phyloP scores from a whole-genome alignment of 2,797 vertebrate species.

The Peromyscus eremicus region DNA sequence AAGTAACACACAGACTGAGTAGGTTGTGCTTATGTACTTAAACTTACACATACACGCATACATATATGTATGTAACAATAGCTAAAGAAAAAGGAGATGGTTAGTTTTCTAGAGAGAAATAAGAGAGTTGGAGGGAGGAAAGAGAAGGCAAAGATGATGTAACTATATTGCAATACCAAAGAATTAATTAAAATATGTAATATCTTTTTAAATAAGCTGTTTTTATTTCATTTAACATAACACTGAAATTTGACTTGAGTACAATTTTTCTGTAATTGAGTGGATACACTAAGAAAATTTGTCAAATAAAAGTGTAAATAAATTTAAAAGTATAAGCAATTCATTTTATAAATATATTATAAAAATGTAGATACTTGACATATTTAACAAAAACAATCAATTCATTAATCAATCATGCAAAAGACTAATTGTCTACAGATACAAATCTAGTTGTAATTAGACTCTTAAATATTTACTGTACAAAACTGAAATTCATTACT shows the following conservation, averaged over 20 bases:
- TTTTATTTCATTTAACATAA: constrained; percentile 3
- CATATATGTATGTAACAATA: neutral
- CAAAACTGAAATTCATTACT: neutral
- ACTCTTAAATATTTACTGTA: neutral
- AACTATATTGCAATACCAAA: neutral
- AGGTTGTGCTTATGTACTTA: neutral
- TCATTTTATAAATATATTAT: neutral
- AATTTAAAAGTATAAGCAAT: neutral
- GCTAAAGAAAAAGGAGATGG: neutral
- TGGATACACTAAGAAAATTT: neutral
- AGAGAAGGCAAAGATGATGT: neutral
- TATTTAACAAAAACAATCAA: neutral
- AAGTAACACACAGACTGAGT: neutral
- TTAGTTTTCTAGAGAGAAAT: neutral
- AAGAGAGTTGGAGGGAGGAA: neutral
- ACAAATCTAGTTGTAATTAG: neutral
- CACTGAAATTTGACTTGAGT: constrained; percentile 28
- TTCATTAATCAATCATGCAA: neutral
- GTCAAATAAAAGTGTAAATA: constrained; percentile 23
- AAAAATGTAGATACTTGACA: neutral
- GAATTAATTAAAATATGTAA: neutral
- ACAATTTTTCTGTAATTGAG: neutral
- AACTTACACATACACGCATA: too few species aligned
- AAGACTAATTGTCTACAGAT: neutral
- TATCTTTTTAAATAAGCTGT: constrained; percentile 16